Evolutionary conservation across 35 echinoderm and acorn worm genomes (phyloP).

Genomic region (Ophiothrix spiculata): DNA sequence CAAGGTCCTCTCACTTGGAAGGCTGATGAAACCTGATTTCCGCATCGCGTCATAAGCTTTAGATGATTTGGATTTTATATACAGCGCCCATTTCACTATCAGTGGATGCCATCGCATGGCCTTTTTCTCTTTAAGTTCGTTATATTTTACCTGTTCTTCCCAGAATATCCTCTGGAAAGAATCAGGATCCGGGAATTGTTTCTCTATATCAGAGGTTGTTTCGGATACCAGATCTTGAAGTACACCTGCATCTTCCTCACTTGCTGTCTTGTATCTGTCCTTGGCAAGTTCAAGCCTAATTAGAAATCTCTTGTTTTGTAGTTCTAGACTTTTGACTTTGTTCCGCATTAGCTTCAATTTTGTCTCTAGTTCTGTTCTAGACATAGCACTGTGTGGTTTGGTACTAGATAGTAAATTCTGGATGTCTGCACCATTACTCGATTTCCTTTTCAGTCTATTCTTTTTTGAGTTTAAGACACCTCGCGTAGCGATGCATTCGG

Average conservation of each 20-base stretch:
- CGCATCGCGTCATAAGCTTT: constrained; percentile 15
- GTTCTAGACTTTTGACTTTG: background rate
- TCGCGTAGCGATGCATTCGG: background rate
- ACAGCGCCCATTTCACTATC: constrained; percentile 17
- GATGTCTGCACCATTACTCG: background rate
- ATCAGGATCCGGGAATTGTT: constrained; percentile 14
- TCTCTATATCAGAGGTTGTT: background rate
- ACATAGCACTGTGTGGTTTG: background rate
- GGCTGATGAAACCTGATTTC: constrained; percentile 15
- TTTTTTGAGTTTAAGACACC: background rate
- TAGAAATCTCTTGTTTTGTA: background rate
- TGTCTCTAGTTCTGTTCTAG: background rate
- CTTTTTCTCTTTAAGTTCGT: background rate
- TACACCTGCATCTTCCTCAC: background rate
- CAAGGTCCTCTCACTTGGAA: constrained; percentile 27
- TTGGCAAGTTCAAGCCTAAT: background rate
- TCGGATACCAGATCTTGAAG: too few species aligned
- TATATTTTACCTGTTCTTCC: constrained; percentile 26
- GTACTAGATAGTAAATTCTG: background rate
- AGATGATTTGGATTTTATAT: constrained; percentile 1
- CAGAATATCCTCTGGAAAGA: constrained; percentile 34
- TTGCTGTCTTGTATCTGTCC: background rate
- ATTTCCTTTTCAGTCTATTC: background rate
- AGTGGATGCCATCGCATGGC: constrained; percentile 35
- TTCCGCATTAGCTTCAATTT: background rate